Percentiles rank a stretch among this genome's conserved stretches.
These are phyloP conservation scores for Solea solea DNA, from an alignment of 2,113 vertebrate genomes.

Conservation along the genomic window DNA sequence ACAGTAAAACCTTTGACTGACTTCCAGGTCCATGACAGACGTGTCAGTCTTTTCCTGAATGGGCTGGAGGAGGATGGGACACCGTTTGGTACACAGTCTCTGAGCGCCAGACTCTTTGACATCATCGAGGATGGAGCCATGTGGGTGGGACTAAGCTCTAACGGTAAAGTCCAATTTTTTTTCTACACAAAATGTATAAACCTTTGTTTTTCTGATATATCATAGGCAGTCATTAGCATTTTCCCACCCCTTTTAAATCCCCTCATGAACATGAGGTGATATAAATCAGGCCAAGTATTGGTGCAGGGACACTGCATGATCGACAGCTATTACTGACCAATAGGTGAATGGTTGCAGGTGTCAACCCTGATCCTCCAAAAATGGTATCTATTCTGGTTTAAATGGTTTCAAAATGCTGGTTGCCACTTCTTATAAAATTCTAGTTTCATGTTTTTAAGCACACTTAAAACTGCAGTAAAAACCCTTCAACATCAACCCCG, in stretches of 20 bases:
- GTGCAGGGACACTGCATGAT: no score
- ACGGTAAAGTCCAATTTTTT: slow-evolving; percentile 79
- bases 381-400: no score
- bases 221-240: no score
- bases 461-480: background rate
- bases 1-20: slow-evolving; percentile 19
- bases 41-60: slow-evolving; percentile 89
- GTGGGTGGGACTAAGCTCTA: slow-evolving; percentile 85
- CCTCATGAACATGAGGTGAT: background rate
- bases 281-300: no score
- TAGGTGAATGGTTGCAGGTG: no score
- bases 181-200: background rate
- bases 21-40: slow-evolving; percentile 85
- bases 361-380: no score
- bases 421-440: background rate
- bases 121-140: slow-evolving; percentile 68
- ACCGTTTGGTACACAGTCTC: slow-evolving; percentile 84
- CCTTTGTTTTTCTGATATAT: background rate
- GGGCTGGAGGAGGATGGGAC: slow-evolving; percentile 89
- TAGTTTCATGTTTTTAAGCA: background rate
- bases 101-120: slow-evolving; percentile 79
- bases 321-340: no score
- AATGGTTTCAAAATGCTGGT: no score
- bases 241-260: no score
- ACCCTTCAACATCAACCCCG: no score